Evolutionary conservation across 2,888 invertebrate species (phyloP).

Genomic region (Podabrus alpinus): DNA sequence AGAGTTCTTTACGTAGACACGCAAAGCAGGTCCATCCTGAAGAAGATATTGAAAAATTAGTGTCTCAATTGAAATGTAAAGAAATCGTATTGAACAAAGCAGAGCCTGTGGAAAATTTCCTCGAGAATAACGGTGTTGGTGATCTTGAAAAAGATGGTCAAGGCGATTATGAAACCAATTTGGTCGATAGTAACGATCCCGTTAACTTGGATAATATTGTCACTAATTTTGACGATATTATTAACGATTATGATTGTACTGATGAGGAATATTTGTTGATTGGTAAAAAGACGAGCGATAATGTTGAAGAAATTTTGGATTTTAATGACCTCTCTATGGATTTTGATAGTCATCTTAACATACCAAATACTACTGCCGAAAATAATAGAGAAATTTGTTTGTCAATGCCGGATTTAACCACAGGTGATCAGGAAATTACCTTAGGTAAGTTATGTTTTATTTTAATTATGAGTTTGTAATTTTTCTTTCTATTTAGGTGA

Average conservation of each 20-base stretch:
- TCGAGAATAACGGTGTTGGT: not conserved
- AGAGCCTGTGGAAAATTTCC: not conserved
- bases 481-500: slow-evolving; percentile 37
- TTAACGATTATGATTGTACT: slow-evolving; percentile 27
- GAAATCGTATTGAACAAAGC: not conserved
- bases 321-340: slow-evolving; percentile 40
- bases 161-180: not conserved
- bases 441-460: slow-evolving; percentile 39
- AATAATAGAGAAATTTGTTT: slow-evolving; percentile 43
- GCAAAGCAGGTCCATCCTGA: slow-evolving; percentile 26
- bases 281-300: not conserved
- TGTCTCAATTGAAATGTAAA: slow-evolving; percentile 2
- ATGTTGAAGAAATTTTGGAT: slow-evolving; percentile 27
- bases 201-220: slow-evolving; percentile 33
- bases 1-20: slow-evolving; percentile 34
- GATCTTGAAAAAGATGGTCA: not conserved
- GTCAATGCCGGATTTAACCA: slow-evolving; percentile 51
- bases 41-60: not conserved
- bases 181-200: not conserved
- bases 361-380: slow-evolving; percentile 12
- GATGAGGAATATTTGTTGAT: slow-evolving; percentile 3
- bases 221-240: slow-evolving; percentile 34
- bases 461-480: not conserved
- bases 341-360: slow-evolving; percentile 39
- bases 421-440: slow-evolving; percentile 47